Evolutionary conservation across 2,113 vertebrate species (phyloP).

Genomic region (Phylloscopus whistleri): DNA sequence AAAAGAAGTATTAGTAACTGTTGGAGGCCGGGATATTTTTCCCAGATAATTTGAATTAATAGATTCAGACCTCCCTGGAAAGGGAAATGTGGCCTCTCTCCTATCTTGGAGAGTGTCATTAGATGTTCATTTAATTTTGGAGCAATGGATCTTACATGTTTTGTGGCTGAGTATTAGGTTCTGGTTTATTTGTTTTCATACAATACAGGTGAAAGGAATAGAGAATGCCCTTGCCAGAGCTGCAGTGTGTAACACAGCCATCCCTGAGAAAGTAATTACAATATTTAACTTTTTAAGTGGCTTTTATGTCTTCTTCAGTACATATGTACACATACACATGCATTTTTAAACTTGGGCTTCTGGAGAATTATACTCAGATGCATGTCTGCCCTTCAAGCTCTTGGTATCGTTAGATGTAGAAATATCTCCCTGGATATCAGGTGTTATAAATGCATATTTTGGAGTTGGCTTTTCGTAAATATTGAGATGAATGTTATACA

Average conservation of each 20-base stretch:
- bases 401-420: neutral
- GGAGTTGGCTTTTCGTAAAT: too few species aligned
- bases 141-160: neutral
- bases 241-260: neutral
- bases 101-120: neutral
- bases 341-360: neutral
- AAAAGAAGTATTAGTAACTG: neutral
- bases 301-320: neutral
- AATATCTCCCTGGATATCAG: neutral
- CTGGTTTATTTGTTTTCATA: neutral
- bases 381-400: neutral
- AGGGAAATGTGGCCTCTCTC: neutral
- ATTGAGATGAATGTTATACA: too few species aligned
- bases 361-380: neutral
- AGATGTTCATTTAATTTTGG: neutral
- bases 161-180: neutral
- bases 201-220: neutral
- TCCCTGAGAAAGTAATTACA: neutral
- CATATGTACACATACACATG: rapidly evolving
- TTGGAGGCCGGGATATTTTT: neutral
- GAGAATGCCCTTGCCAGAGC: neutral
- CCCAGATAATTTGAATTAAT: neutral
- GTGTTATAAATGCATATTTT: too few species aligned
- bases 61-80: neutral
- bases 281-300: neutral